Conservation (phyloP, 2,113 vertebrate genomes). For the Nothoprocta pentlandii region DNA sequence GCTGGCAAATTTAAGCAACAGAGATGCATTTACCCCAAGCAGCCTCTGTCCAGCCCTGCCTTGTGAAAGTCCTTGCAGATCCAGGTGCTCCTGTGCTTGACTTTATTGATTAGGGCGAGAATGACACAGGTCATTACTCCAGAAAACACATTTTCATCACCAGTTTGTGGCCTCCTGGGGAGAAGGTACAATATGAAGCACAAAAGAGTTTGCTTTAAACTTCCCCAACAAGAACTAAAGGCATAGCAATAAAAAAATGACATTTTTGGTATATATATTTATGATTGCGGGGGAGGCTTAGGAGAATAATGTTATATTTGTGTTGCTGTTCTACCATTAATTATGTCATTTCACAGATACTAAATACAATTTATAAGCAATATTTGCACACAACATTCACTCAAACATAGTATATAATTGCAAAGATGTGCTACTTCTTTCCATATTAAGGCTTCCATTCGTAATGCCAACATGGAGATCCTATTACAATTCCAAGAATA, state of each 20-base stretch:
- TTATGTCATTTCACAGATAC: not conserved
- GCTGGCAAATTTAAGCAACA: accelerated
- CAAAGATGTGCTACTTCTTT: not conserved
- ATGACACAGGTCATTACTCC: accelerated
- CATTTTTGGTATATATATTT: accelerated
- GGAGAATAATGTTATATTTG: not conserved
- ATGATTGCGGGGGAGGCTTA: accelerated
- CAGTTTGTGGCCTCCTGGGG: not conserved
- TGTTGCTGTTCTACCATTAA: not conserved
- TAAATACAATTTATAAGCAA: not conserved
- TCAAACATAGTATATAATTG: not conserved
- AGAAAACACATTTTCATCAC: accelerated
- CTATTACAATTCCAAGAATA: not conserved
- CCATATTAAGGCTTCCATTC: accelerated
- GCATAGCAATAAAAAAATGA: not conserved
- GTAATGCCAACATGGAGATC: not conserved
- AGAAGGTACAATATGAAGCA: accelerated
- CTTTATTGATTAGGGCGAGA: not conserved
- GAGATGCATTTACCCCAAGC: no score
- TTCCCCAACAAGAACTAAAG: not conserved
- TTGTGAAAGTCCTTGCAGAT: no score
- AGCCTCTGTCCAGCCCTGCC: not conserved
- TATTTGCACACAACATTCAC: not conserved
- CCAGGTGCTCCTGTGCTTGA: accelerated
- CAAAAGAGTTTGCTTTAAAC: not conserved